A percentile compares a stretch with the other conserved stretches of the same genome.
Evolutionary conservation across 2,888 invertebrate species (phyloP).

Genomic region (Deilephila porcellus): DNA sequence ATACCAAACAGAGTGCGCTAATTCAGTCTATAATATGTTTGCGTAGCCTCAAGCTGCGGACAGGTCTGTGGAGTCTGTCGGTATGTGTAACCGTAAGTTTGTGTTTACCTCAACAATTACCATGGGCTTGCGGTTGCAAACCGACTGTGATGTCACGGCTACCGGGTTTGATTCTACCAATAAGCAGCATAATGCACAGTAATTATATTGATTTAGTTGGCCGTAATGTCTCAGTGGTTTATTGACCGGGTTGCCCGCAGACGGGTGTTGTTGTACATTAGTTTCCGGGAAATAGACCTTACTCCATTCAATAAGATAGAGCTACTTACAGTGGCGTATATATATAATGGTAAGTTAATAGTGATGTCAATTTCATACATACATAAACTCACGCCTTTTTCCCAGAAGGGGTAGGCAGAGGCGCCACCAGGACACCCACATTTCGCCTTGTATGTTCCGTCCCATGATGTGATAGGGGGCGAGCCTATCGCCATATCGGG

Average conservation of each 20-base stretch:
- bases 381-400: too few relatives aligned
- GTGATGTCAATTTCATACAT: too few relatives aligned
- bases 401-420: too few relatives aligned
- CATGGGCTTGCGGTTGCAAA: slow-evolving; percentile 17
- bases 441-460: too few relatives aligned
- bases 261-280: neutral
- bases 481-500: too few relatives aligned
- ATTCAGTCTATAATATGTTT: slow-evolving; percentile 9
- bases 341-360: too few relatives aligned
- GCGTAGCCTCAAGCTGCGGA: neutral
- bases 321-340: too few relatives aligned
- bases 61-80: slow-evolving; percentile 20
- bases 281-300: neutral
- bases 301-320: too few relatives aligned
- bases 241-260: neutral
- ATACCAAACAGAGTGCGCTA: neutral
- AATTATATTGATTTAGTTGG: slow-evolving; percentile 15
- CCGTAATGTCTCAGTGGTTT: neutral
- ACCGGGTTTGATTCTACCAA: slow-evolving; percentile 23
- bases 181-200: slow-evolving; percentile 1
- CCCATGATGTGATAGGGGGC: too few relatives aligned
- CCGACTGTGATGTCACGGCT: slow-evolving; percentile 4
- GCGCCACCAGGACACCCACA: too few relatives aligned
- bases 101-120: slow-evolving; percentile 27
- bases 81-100: slow-evolving; percentile 25